A percentile compares a stretch with the other conserved stretches of the same genome.
phyloP scores from a whole-genome alignment of 2,113 vertebrate species.

The Cygnus atratus region DNA sequence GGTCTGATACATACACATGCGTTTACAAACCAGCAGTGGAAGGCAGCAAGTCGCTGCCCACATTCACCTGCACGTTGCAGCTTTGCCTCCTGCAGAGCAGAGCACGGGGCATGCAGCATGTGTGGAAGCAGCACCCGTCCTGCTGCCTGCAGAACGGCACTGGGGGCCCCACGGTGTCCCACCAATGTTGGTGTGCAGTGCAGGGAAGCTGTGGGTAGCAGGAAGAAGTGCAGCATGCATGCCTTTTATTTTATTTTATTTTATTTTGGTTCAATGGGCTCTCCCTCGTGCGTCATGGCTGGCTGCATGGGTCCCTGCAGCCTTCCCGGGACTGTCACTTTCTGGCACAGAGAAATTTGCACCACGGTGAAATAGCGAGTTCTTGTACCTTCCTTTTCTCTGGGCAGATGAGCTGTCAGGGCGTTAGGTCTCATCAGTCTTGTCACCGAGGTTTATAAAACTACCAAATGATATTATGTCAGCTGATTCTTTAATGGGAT shows the following conservation, averaged over 20 bases:
- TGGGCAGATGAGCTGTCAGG: background rate
- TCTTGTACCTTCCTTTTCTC: background rate
- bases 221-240: background rate
- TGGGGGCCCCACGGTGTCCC: background rate
- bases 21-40: background rate
- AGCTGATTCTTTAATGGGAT: slow-evolving; percentile 53
- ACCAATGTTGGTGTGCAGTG: rapidly evolving
- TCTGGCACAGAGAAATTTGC: background rate
- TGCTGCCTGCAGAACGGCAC: rapidly evolving
- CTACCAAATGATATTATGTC: slow-evolving; percentile 58
- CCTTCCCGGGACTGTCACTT: rapidly evolving
- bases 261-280: background rate
- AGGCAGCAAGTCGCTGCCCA: background rate
- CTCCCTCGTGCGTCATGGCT: no score
- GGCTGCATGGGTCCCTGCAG: no score
- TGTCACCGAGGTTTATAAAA: slow-evolving; percentile 75
- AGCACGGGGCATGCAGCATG: background rate
- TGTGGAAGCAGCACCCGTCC: background rate
- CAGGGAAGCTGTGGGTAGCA: background rate
- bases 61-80: rapidly evolving
- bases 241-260: rapidly evolving
- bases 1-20: no score
- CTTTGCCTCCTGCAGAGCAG: background rate
- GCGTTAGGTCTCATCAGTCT: slow-evolving; percentile 70
- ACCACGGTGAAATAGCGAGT: background rate